Evolutionary conservation across 2,888 invertebrate genomes (phyloP).

Genomic region (Campoplex capitator): DNA sequence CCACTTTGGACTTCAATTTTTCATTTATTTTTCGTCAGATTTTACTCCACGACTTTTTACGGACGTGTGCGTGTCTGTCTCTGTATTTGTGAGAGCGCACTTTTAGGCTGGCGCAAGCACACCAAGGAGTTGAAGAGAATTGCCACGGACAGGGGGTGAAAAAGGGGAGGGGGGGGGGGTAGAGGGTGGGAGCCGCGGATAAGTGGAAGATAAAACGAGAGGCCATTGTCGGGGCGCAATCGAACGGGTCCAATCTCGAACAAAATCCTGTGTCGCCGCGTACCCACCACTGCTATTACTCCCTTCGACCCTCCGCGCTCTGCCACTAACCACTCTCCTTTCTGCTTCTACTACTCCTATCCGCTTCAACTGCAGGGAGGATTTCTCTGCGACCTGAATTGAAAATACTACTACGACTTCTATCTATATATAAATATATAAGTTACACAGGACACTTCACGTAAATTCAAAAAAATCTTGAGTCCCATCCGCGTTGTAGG

Average conservation of each 20-base stretch:
- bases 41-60: neutral
- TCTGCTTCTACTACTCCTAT: conserved; percentile 25
- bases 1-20: conserved; percentile 41
- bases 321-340: conserved; percentile 47
- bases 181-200: conserved; percentile 46
- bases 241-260: conserved; percentile 70
- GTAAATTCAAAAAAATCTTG: neutral
- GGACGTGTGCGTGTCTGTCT: neutral
- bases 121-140: conserved; percentile 50
- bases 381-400: conserved; percentile 66
- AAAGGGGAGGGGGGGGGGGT: neutral
- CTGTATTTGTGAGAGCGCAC: neutral
- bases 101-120: conserved; percentile 41
- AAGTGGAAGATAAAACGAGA: conserved; percentile 69
- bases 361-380: conserved; percentile 61
- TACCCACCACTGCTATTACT: conserved; percentile 56
- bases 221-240: conserved; percentile 72
- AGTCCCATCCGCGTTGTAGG: neutral
- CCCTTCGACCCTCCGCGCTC: conserved; percentile 43
- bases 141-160: conserved; percentile 22
- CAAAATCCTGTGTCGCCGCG: conserved; percentile 65
- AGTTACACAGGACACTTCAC: neutral
- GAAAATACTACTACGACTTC: conserved; percentile 62
- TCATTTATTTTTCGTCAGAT: conserved; percentile 28
- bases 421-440: neutral